Evolutionary conservation across 2,888 invertebrate genomes (phyloP).

Genomic region (Cotesia congregata): DNA sequence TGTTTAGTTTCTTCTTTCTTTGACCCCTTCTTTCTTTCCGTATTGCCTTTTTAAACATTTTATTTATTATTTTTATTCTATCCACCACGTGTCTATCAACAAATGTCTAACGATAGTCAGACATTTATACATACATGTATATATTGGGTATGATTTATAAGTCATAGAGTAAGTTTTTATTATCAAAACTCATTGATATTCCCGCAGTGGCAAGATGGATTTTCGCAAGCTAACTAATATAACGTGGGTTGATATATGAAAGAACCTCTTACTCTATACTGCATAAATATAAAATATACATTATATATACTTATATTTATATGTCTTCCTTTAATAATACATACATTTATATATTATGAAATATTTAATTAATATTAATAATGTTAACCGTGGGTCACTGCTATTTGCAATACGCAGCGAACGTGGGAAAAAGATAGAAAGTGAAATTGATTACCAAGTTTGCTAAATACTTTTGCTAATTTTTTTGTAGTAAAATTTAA

Average conservation of each 20-base stretch:
- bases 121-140: conserved; percentile 8
- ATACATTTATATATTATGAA: conserved; percentile 17
- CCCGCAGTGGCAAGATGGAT: conserved; percentile 30
- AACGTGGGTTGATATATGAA: conserved; percentile 24
- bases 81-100: conserved; percentile 15
- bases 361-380: conserved; percentile 28
- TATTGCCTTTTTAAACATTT: conserved; percentile 28
- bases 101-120: neutral
- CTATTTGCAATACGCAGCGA: neutral
- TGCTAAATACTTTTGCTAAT: neutral
- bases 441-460: neutral
- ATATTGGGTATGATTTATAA: conserved; percentile 17
- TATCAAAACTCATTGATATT: conserved; percentile 38
- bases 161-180: conserved; percentile 11
- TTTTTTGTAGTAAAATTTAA: neutral
- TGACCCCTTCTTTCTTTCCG: conserved; percentile 21
- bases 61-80: conserved; percentile 18
- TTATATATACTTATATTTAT: neutral
- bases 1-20: conserved; percentile 34
- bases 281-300: conserved; percentile 4
- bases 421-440: neutral
- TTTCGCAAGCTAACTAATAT: conserved; percentile 32
- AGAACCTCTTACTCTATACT: neutral
- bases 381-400: conserved; percentile 6
- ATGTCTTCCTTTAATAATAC: neutral